phyloP scores from a whole-genome alignment of 2,113 vertebrate species.

The Solea senegalensis region DNA sequence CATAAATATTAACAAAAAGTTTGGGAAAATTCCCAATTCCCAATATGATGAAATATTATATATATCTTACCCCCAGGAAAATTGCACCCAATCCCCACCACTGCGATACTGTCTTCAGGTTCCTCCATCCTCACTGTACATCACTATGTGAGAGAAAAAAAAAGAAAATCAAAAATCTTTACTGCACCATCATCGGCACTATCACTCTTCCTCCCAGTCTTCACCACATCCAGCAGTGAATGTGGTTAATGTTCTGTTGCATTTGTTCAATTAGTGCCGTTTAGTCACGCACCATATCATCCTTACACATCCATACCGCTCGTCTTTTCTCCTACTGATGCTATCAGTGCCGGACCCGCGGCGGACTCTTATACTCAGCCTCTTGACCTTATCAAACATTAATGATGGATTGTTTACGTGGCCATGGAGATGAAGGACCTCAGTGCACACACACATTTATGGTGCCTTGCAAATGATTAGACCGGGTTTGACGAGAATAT shows the following conservation, averaged over 20 bases:
- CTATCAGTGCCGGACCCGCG: slow-evolving; percentile 19
- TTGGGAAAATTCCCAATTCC: too few relatives aligned
- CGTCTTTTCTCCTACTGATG: slow-evolving; percentile 19
- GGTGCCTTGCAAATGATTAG: slow-evolving; percentile 49
- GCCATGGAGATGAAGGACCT: slow-evolving; percentile 68
- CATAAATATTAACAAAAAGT: too few relatives aligned
- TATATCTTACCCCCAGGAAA: slow-evolving; percentile 78
- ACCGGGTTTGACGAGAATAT: slow-evolving; percentile 26
- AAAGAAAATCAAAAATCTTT: slow-evolving; percentile 32
- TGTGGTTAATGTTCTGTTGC: background rate
- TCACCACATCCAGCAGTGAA: background rate
- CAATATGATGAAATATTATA: background rate
- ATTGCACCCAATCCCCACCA: slow-evolving; percentile 82
- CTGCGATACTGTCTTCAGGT: slow-evolving; percentile 68
- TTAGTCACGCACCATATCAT: slow-evolving; percentile 22
- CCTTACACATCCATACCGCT: slow-evolving; percentile 39
- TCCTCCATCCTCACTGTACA: slow-evolving; percentile 55
- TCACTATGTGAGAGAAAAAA: slow-evolving; percentile 16
- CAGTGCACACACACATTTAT: slow-evolving; percentile 69
- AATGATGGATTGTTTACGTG: slow-evolving; percentile 58
- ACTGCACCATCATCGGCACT: background rate
- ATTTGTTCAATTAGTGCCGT: slow-evolving; percentile 17
- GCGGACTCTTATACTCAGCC: slow-evolving; percentile 52
- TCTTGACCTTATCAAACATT: slow-evolving; percentile 67
- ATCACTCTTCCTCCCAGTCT: background rate